Evolutionary conservation across 2,888 invertebrate genomes (phyloP), one percentile per base, ranked within the genome.

Genomic region (Coelogynopora nodosa): DNA sequence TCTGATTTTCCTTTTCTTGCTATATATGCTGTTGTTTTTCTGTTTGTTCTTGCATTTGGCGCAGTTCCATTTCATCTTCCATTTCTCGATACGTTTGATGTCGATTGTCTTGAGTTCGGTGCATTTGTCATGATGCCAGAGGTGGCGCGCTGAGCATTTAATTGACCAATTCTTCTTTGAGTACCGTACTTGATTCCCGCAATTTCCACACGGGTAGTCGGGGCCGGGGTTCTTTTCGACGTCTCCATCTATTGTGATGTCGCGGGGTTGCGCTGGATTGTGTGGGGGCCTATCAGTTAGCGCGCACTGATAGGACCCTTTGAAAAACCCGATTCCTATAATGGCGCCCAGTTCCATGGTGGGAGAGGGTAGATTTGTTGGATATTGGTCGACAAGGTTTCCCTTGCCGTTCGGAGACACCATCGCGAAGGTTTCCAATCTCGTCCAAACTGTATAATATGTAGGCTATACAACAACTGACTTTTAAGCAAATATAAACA

Each of bases 341-440:
- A 18, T 10, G 18, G 49, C 49, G 49, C 18, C 49, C 49, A 49
- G 49, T 49, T 74, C 10, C 74, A 74, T 74, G 5, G 74, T 23
- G 27, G 74, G 27, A 74, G 74, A 23, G 74, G 74, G 74, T 74
- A 23, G 74, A 5, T 74, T 74, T 74, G 74, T 74, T 74, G 74
- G 74, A 26, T 74, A 74, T 74, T 74, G 18, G 74, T 74, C 74
- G 49, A 18, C 49, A 49, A 49, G 49, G 49, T 49, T 49, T 49
- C 49, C 49, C 49, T 49, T 49, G 49, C n/a, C n/a, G n/a, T n/a
- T n/a, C n/a, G n/a, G n/a, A n/a, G n/a, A n/a, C n/a, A n/a, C n/a
- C n/a, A n/a, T n/a, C n/a, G n/a, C n/a, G n/a, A n/a, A n/a, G n/a
- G n/a, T n/a, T n/a, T n/a, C n/a, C n/a, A n/a, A n/a, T n/a, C n/a